Base-by-base conservation (phyloP, 2,888 invertebrate species). In the Priocnemis perturbator region DNA sequence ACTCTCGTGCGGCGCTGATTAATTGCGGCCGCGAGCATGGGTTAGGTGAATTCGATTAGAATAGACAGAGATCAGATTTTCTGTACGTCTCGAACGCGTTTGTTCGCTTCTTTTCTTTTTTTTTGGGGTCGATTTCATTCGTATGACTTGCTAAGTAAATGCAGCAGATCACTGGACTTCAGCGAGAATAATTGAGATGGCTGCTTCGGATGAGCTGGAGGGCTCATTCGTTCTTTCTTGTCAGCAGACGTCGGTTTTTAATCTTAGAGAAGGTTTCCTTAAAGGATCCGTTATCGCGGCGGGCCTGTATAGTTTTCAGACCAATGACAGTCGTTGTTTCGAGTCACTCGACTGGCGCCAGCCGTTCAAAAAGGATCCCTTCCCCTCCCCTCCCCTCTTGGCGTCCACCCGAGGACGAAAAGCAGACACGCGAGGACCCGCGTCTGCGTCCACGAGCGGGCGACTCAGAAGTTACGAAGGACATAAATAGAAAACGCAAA, bases 321-420 rank as follows among this genome's bases (percentile, higher is more conserved):
- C 58, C 67, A 74, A 77, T 73, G 82, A 79, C 83, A 79, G 79
- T 77, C 72, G 68, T 71, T 69, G 76, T 75, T 37, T 37, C 63
- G 67, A 48, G 57, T 37, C 37, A 15, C 57, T 56, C 56, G 47
- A 55, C 77, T 67, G 50, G 50, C 50, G 17, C n/a, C 50, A 17
- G 19, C 14, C 50, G 50, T 19, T 19, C n/a, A 5, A 14, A 19
- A 50, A 50, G 19, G 19, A 17, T 50, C 50, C 17, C n/a, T n/a
- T 50, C 5, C 17, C 50, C 60, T 37, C 56, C 57, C 66, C 65
- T 60, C 44, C 67, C 73, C 57, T 58, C 23, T 45, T n/a, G n/a
- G n/a, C 23, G 26, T 37, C 7, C 21, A 52, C 17, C 21, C 48
- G 52, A 69, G 77, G 77, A 81, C 65, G 81, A 75, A 71, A 81